Percentiles rank a stretch among this genome's conserved stretches.
Conservation (phyloP, 37 sponge, comb jelly and placozoan species). For the Aplysina aerophoba region DNA sequence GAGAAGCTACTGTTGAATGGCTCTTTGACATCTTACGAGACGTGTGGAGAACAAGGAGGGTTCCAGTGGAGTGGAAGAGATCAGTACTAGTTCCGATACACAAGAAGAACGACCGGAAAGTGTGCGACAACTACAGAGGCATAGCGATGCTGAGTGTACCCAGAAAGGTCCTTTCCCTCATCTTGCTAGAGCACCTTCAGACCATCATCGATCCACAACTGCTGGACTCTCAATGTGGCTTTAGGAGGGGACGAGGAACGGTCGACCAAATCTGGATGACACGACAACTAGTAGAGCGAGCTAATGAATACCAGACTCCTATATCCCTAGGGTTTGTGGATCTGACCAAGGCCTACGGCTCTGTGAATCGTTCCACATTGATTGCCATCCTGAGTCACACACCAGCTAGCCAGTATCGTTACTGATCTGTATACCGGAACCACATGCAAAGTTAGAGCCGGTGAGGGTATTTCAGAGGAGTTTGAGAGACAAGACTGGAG, state of each 20-base stretch:
- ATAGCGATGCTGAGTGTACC: slow-evolving; percentile 11
- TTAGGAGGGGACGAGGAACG: slow-evolving; percentile 21
- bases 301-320: slow-evolving; percentile 17
- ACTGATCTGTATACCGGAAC: slow-evolving; percentile 20
- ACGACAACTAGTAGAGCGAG: slow-evolving; percentile 22
- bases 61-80: slow-evolving; percentile 18
- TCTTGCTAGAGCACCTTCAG: slow-evolving; percentile 4
- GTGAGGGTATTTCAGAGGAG: slow-evolving; percentile 7
- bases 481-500: slow-evolving; percentile 30
- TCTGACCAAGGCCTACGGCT: slow-evolving; percentile 24
- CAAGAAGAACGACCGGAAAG: slow-evolving; percentile 30
- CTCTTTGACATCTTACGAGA: slow-evolving; percentile 15
- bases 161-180: slow-evolving; percentile 19
- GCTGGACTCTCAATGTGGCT: slow-evolving; percentile 14
- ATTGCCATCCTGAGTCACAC: slow-evolving; percentile 31
- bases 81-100: slow-evolving; percentile 11
- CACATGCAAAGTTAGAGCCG: slow-evolving; percentile 3
- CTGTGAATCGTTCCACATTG: slow-evolving; percentile 1
- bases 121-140: slow-evolving; percentile 25
- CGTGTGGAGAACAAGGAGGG: slow-evolving; percentile 6
- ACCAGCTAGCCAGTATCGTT: not conserved
- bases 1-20: slow-evolving; percentile 21
- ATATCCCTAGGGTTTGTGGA: slow-evolving; percentile 5
- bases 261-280: slow-evolving; percentile 25
- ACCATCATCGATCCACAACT: slow-evolving; percentile 26